Evolutionary conservation across 2,888 invertebrate genomes (phyloP).

Genomic region (Biston stratarius): DNA sequence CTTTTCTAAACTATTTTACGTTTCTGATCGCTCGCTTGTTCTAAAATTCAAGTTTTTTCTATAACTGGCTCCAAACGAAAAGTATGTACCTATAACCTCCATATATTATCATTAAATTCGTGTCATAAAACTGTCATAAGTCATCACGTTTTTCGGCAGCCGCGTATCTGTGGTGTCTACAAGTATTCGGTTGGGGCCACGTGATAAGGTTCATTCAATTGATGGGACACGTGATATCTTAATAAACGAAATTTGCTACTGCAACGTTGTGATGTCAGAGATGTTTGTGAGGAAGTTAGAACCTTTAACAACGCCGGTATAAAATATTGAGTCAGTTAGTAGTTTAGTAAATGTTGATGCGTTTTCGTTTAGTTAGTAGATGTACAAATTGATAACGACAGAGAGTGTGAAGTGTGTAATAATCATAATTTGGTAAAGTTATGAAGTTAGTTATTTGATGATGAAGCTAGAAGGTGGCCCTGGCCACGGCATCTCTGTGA

Average conservation of each 20-base stretch:
- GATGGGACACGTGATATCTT: conserved; percentile 20
- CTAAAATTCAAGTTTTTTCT: not conserved
- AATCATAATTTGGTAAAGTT: no score
- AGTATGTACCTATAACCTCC: not conserved
- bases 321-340: not conserved
- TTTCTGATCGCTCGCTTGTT: no score
- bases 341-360: not conserved
- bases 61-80: not conserved
- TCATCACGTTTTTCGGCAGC: conserved; percentile 13
- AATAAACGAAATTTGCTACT: conserved; percentile 12
- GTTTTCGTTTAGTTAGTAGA: no score
- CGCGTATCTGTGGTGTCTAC: conserved; percentile 10
- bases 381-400: not conserved
- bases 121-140: conserved; percentile 7
- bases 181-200: conserved; percentile 16
- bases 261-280: conserved; percentile 6
- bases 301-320: not conserved
- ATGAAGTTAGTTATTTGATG: no score
- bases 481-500: no score
- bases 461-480: no score
- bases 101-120: not conserved
- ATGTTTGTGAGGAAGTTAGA: not conserved
- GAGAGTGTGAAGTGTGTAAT: no score
- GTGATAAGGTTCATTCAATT: conserved; percentile 12
- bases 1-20: no score